Evolutionary conservation across 2,113 vertebrate genomes (phyloP), one percentile per base, ranked within the genome.

Genomic region (Scytalopus superciliaris): DNA sequence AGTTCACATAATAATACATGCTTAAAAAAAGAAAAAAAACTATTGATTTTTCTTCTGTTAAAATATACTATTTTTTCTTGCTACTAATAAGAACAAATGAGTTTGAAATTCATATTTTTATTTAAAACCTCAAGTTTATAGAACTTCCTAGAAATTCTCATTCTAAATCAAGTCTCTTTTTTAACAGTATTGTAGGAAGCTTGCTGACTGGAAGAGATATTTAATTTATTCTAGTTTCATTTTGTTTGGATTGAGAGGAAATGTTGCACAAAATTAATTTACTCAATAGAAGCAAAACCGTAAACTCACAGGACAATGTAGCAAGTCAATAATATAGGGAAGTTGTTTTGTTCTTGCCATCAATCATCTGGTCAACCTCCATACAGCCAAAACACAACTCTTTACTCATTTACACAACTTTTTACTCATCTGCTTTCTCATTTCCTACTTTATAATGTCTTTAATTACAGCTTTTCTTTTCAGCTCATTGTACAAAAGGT

Each of bases 321-420:
- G 3, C 4, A 69, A 6, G 23, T 47, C 56, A 75, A 23, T 45
- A 59, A 72, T 3, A 30, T 0, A 0, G 4, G 14, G 21, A 90
- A 72, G 5, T 10, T 39, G 27, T 62, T 55, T 70, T 50, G 5
- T 21, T 59, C 53, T 56, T 82, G 5, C 7, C 21, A 31, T 80
- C 7, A 55, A 27, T 76, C 42, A 33, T 25, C 22, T 79, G 39
- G 28, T 30, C 25, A 56, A 23, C 4, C 8, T 87, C 14, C 31
- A 8, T 27, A 27, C 7, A 18, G 69, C 8, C 10, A 47, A 84
- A 76, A 4, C 10, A 59, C 11, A 86, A 35, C 5, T 18, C 73
- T 39, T 64, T 40, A 59, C 52, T 81, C 81, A 40, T 5, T n/a
- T n/a, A 4, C 10, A 59, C 11, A 86, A 35, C 5, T 18, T 68